These are phyloP conservation scores for Selene dorsalis DNA, from an alignment of 2,797 vertebrate genomes.

Conservation along the genomic window DNA sequence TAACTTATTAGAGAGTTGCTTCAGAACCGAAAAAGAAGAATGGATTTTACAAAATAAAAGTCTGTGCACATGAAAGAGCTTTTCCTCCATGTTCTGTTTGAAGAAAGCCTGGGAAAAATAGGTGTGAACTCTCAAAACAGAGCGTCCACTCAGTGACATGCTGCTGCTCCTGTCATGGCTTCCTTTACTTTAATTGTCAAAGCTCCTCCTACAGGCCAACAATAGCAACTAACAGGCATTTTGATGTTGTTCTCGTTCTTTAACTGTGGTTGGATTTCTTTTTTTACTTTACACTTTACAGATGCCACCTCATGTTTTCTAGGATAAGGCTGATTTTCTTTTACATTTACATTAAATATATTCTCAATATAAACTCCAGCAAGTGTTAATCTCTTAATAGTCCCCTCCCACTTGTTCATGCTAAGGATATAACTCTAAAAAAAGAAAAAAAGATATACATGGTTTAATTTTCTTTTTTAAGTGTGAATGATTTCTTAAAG, in stretches of 20 bases:
- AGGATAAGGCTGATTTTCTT: not conserved
- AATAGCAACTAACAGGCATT: conserved; percentile 39
- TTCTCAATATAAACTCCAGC: not conserved
- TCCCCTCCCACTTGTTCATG: not conserved
- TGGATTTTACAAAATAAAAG: conserved; percentile 12
- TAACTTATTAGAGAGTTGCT: conserved; percentile 30
- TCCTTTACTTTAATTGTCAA: conserved; percentile 63
- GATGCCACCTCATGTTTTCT: conserved; percentile 16
- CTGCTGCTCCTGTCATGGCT: conserved; percentile 27
- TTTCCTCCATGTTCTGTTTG: conserved; percentile 9
- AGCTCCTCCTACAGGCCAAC: conserved; percentile 80
- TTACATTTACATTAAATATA: too few species aligned
- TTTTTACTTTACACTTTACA: too few species aligned
- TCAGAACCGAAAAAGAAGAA: conserved; percentile 16
- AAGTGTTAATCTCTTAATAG: not conserved
- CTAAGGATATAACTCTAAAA: not conserved
- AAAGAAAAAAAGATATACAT: not conserved
- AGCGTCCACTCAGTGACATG: not conserved
- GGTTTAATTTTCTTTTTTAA: not conserved
- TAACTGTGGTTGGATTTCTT: conserved; percentile 16
- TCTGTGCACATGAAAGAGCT: conserved; percentile 4
- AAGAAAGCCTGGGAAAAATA: conserved; percentile 1
- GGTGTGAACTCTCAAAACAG: not conserved
- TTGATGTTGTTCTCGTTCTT: conserved; percentile 11
- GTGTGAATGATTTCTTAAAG: not conserved